Evolutionary conservation across 2,888 invertebrate species (phyloP).

Genomic region (Agrochola lota): DNA sequence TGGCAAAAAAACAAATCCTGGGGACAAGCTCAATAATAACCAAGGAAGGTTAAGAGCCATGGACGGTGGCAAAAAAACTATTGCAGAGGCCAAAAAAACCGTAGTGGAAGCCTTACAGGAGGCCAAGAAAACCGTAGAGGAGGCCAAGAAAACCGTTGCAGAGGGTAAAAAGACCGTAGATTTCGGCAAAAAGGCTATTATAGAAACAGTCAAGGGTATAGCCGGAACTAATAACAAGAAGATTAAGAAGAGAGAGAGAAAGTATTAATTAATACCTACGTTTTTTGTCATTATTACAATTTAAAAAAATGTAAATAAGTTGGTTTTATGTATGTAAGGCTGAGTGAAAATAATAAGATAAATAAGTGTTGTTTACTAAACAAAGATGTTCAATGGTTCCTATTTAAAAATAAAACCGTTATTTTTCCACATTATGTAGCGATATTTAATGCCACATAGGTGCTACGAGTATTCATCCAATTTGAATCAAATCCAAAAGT

Average conservation of each 20-base stretch:
- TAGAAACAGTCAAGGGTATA: background rate
- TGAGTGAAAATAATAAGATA: background rate
- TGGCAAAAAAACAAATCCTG: background rate
- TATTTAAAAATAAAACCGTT: background rate
- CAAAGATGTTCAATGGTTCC: background rate
- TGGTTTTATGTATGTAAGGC: background rate
- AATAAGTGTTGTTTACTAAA: background rate
- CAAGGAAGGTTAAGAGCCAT: background rate
- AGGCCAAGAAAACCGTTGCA: background rate
- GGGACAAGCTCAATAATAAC: background rate
- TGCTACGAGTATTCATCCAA: background rate
- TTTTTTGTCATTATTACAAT: background rate
- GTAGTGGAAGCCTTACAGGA: background rate
- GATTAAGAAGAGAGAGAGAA: background rate
- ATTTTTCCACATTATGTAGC: background rate
- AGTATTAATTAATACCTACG: background rate
- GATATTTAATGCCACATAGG: too few species aligned
- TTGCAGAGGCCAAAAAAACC: background rate
- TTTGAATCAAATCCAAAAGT: too few species aligned
- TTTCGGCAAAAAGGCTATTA: background rate
- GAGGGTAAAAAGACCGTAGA: background rate
- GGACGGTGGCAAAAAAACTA: background rate
- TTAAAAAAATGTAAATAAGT: background rate
- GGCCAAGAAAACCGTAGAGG: background rate
- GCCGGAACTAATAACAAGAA: background rate